Evolutionary conservation across 2,113 vertebrate species (phyloP).

Genomic region (Stegastes partitus): DNA sequence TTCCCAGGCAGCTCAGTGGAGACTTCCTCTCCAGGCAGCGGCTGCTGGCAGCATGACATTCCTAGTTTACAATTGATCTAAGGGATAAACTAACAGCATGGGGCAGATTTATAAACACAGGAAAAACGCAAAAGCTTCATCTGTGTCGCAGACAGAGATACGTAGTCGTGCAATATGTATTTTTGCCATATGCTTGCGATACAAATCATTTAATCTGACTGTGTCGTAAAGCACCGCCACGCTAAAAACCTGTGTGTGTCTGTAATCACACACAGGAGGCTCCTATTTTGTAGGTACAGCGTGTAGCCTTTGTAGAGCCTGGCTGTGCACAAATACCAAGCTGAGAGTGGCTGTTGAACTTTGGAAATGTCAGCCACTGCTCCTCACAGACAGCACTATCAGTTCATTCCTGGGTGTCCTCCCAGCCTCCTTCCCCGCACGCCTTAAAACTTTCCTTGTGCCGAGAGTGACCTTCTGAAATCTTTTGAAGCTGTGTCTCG

Average conservation of each 20-base stretch:
- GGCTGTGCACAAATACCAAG: slow-evolving; percentile 79
- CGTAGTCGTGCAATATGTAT: background rate
- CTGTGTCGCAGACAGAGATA: slow-evolving; percentile 13
- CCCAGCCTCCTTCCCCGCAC: slow-evolving; percentile 40
- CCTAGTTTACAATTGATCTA: slow-evolving; percentile 73
- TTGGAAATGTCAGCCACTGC: slow-evolving; percentile 78
- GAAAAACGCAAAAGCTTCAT: slow-evolving; percentile 31
- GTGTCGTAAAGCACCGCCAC: background rate
- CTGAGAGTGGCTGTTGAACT: slow-evolving; percentile 81
- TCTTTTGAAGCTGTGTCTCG: slow-evolving; percentile 68
- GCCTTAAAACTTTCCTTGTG: slow-evolving; percentile 62
- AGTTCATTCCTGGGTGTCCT: slow-evolving; percentile 58
- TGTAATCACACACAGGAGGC: slow-evolving; percentile 33
- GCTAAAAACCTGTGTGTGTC: slow-evolving; percentile 6
- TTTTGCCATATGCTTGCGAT: slow-evolving; percentile 18
- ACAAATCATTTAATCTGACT: slow-evolving; percentile 15
- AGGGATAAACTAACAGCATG: slow-evolving; percentile 62
- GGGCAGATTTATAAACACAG: slow-evolving; percentile 46
- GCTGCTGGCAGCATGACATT: slow-evolving; percentile 66
- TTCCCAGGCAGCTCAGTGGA: slow-evolving; percentile 74
- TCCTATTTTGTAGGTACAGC: slow-evolving; percentile 65
- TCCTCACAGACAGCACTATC: slow-evolving; percentile 65
- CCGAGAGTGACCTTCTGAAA: slow-evolving; percentile 61
- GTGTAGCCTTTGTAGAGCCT: slow-evolving; percentile 71
- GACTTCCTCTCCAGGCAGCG: slow-evolving; percentile 70